Base-by-base conservation (phyloP, 2,113 vertebrate genomes). In the Calidris pugnax region DNA sequence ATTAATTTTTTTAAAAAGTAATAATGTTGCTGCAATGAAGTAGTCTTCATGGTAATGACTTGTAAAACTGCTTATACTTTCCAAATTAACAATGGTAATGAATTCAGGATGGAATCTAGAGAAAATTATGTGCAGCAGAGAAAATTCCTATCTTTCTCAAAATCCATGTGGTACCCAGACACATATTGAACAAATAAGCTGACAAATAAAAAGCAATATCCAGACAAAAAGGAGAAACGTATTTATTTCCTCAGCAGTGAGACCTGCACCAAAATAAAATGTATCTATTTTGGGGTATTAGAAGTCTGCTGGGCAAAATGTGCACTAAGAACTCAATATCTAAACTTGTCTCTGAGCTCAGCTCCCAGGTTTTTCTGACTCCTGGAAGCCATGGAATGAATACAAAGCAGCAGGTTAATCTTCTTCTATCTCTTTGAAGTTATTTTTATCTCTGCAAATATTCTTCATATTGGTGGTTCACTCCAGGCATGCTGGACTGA, bases 401-500 rank as follows among this genome's bases (percentile, higher is more conserved):
- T 85, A 87, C 56, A 88, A 91, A 95, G 51, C 50, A 90, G 87
- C 59, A 85, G 47, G 53, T 92, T 77, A 51, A 53, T 85, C n/a
- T 82, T 80, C 63, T 76, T 6, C 0, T 67, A n/a, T 33, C 68
- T 60, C 88, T 94, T 92, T 77, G 89, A 96, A 97, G 93, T 76
- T 95, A 93, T 95, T 96, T 96, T 96, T 96, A 74, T 82, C 90
- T 75, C 78, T 41, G 57, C 53, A 94, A 91, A 63, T 79, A 37
- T 89, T 95, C 75, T 89, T 90, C 39, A 9, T 47, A 6, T 41
- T 47, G 35, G n/a, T 45, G n/a, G 32, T 53, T 96, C 66, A 77
- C 81, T 50, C 22, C 60, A 87, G 85, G 72, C 84, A 60, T 11
- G 63, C 55, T 83, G 67, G 37, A 50, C 45, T 71, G 72, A 69